phyloP scores from a whole-genome alignment of 1,140 invertebrate species.

The Telenomus remus region DNA sequence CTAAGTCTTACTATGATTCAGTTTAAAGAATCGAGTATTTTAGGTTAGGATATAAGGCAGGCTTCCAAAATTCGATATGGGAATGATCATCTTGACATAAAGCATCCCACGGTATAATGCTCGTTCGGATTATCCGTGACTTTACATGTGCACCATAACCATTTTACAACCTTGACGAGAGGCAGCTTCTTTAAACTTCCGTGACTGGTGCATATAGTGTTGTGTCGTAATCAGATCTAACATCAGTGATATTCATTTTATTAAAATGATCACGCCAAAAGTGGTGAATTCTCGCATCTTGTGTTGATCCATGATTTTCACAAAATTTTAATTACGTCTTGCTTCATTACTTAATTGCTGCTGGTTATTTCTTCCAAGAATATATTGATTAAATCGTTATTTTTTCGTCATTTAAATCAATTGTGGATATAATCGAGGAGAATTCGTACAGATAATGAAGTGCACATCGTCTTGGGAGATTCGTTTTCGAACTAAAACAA shows the following conservation, averaged over 20 bases:
- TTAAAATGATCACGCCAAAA: conserved; percentile 10
- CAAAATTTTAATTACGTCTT: conserved; percentile 31
- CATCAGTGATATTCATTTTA: conserved; percentile 24
- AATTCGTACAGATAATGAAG: conserved; percentile 40
- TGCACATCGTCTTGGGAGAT: conserved; percentile 35
- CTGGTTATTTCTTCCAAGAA: conserved; percentile 53
- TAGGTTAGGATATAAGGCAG: conserved; percentile 70
- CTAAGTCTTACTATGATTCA: conserved; percentile 25
- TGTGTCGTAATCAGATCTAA: conserved; percentile 41
- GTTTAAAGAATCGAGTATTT: conserved; percentile 24
- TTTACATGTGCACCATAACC: conserved; percentile 16
- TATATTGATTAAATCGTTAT: conserved; percentile 24
- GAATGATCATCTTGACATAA: conserved; percentile 40
- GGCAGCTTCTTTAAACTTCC: conserved; percentile 46
- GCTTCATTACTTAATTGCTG: conserved; percentile 31
- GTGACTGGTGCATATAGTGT: conserved; percentile 46
- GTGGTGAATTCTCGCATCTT: conserved; percentile 27
- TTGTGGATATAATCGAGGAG: conserved; percentile 29
- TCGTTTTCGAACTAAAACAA: conserved; percentile 44
- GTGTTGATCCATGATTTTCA: conserved; percentile 25
- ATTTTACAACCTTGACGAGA: conserved; percentile 30
- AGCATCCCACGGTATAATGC: conserved; percentile 9
- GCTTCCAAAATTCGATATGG: conserved; percentile 67
- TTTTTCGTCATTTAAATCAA: conserved; percentile 35
- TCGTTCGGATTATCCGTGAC: conserved; percentile 2